Evolutionary conservation across 2,113 vertebrate genomes (phyloP), one percentile per base, ranked within the genome.

Genomic region (Trachemys scripta): DNA sequence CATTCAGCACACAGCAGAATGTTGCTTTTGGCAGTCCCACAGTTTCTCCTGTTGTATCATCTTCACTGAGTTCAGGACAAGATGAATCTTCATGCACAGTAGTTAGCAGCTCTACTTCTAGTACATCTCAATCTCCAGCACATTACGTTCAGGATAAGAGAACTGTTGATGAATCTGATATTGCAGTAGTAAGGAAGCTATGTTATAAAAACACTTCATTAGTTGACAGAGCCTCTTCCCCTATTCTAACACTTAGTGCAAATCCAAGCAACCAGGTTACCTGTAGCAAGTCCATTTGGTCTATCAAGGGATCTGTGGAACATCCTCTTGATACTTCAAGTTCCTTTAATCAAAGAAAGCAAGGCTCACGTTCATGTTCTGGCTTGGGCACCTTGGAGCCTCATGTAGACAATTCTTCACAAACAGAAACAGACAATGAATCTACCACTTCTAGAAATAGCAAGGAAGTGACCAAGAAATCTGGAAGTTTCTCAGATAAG

Each of bases 141-240:
- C 85, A 80, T 84, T 90, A 82, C 0, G 1, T 59, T 86, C 85
- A 56, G 50, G 82, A 56, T 65, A 94, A 57, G 10, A 87, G 83
- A 80, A 79, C 49, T 9, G 1, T 57, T 47, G 49, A 1, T 50
- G 94, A 97, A 80, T 87, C 82, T 24, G 38, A 84, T 38, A 57
- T 49, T 78, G 82, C 95, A 96, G 90, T 91, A 84, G 92, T 96
- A 92, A 96, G 90, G 92, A 97, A 97, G 79, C 65, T 29, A 8
- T 51, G 27, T 50, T 86, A 92, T 20, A 84, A 42, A 13, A 93
- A 78, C 50, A 83, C 88, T 31, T 82, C 97, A 56, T 89, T 99
- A 76, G 99, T 99, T 1, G 99, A 99, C 38, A 99, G 99, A 80
- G 99, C 99, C 10, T 99, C 99, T 25, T 99, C 99, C 31, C 99